A percentile compares a stretch with the other conserved stretches of the same genome.
phyloP scores from a whole-genome alignment of 2,888 invertebrate species.

The Parelbella ahira region DNA sequence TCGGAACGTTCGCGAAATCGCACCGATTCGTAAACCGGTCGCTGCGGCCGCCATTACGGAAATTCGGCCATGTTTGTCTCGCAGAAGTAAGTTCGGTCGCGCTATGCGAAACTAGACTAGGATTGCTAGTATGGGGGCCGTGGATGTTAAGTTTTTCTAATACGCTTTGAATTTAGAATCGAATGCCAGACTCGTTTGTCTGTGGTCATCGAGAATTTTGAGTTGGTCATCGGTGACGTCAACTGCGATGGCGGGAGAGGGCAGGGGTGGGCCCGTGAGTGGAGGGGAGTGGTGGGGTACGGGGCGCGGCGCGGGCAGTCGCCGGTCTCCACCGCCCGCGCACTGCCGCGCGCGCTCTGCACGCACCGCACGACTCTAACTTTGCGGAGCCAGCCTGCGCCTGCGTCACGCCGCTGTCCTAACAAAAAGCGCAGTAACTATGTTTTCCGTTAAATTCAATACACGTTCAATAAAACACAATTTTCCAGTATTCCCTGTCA shows the following conservation, averaged over 20 bases:
- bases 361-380: slow-evolving; percentile 58
- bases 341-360: slow-evolving; percentile 47
- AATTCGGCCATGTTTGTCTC: slow-evolving; percentile 73
- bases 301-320: slow-evolving; percentile 61
- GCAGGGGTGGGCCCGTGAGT: slow-evolving; percentile 47
- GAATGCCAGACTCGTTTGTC: slow-evolving; percentile 31
- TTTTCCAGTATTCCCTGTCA: no score
- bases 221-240: slow-evolving; percentile 53
- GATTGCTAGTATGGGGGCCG: slow-evolving; percentile 32
- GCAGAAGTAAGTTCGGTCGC: no score
- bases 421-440: slow-evolving; percentile 29
- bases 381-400: slow-evolving; percentile 38
- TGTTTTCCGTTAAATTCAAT: background rate
- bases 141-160: slow-evolving; percentile 38
- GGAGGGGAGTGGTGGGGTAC: slow-evolving; percentile 49
- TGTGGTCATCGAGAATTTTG: slow-evolving; percentile 35
- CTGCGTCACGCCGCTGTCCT: slow-evolving; percentile 31
- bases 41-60: slow-evolving; percentile 56
- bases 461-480: no score
- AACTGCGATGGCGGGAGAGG: slow-evolving; percentile 46
- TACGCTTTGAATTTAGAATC: slow-evolving; percentile 35
- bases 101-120: slow-evolving; percentile 47
- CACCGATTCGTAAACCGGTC: slow-evolving; percentile 56
- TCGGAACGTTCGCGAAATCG: slow-evolving; percentile 54
- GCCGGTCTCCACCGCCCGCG: slow-evolving; percentile 53